These are phyloP conservation scores for Linyphia triangularis DNA, from an alignment of 2,888 invertebrate species.

Conservation along the genomic window DNA sequence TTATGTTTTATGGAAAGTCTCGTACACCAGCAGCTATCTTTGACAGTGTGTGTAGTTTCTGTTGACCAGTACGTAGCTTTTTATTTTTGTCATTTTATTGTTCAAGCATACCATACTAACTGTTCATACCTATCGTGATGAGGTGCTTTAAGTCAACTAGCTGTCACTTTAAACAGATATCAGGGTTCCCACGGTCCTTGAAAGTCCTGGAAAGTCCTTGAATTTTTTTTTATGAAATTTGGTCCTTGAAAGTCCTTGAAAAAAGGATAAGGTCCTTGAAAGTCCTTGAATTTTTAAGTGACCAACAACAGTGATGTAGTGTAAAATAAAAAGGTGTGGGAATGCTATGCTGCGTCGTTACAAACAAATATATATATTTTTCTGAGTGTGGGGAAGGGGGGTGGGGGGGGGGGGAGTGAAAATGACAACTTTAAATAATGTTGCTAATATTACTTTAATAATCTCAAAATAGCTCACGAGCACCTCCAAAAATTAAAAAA, in stretches of 20 bases:
- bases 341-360: too few relatives aligned
- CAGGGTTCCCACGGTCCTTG: neutral
- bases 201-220: neutral
- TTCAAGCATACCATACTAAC: neutral
- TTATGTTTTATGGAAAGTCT: neutral
- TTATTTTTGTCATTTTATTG: neutral
- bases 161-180: neutral
- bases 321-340: too few relatives aligned
- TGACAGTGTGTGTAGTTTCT: neutral
- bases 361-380: too few relatives aligned
- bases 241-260: neutral
- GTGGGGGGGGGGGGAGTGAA: too few relatives aligned
- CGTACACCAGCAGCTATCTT: neutral
- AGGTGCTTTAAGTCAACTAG: neutral
- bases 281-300: too few relatives aligned
- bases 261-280: too few relatives aligned
- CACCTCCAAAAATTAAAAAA: too few relatives aligned
- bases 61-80: constrained; percentile 8
- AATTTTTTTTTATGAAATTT: neutral
- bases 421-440: too few relatives aligned
- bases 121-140: neutral
- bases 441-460: too few relatives aligned
- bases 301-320: too few relatives aligned
- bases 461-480: too few relatives aligned
- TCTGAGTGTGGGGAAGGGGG: too few relatives aligned